phyloP scores from a whole-genome alignment of 2,113 vertebrate genomes.

The Trogon surrucura region DNA sequence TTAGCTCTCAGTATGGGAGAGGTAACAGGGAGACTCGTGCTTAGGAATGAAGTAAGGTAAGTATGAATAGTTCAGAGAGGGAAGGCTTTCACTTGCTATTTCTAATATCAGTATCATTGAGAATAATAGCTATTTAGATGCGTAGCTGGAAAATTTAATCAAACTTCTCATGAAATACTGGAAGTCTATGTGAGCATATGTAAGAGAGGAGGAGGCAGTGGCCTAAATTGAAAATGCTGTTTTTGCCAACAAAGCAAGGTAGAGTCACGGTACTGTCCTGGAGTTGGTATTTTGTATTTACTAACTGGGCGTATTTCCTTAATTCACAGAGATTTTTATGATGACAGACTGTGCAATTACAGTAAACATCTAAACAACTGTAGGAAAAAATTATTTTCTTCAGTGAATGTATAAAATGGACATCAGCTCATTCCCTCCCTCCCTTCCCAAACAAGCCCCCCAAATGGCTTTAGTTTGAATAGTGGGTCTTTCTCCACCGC shows the following conservation, averaged over 20 bases:
- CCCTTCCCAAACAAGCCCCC: not conserved
- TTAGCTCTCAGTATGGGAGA: not conserved
- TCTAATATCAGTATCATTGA: not conserved
- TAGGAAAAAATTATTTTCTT: not conserved
- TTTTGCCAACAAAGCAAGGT: not conserved
- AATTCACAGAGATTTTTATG: not conserved
- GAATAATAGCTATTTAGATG: not conserved
- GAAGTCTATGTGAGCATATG: not conserved
- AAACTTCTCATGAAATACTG: not conserved
- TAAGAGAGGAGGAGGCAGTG: not conserved
- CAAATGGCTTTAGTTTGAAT: not conserved
- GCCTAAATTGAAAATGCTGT: not conserved
- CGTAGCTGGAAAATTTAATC: not conserved
- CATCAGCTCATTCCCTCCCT: not conserved
- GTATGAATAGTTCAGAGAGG: not conserved
- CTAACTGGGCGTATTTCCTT: not conserved
- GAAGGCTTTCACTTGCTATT: not conserved
- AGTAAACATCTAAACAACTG: not conserved
- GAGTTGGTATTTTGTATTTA: not conserved
- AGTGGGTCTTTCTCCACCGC: fast-evolving
- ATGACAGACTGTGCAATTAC: not conserved
- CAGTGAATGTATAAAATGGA: not conserved
- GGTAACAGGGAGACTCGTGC: not conserved
- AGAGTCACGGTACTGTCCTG: not conserved
- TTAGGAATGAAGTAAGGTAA: not conserved